Base-by-base conservation (phyloP, 2,797 vertebrate genomes). In the Percopsis omiscomaycus region DNA sequence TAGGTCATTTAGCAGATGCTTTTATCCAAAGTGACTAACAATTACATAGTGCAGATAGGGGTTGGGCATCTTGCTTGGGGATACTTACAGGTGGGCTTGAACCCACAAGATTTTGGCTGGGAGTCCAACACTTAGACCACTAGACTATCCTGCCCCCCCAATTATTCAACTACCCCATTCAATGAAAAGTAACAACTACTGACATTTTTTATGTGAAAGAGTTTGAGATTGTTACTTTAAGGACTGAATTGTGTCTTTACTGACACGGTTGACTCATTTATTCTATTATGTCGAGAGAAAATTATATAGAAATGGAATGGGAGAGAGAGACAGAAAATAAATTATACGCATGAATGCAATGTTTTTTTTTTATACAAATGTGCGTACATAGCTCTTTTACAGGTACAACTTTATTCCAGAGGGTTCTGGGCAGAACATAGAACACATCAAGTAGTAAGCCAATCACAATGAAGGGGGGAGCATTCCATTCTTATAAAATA, bases 401-500 rank as follows among this genome's bases (percentile, higher is more conserved):
- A 86, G 78, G 73, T 86, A 88, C 75, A 86, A 85, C 85, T 88
- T 89, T 90, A 90, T 88, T 90, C 84, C 86, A 87, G 81, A 55
- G 67, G 47, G 55, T 81, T 86, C 77, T 82, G 80, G 74, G 80
- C 73, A 86, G 81, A 83, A 86, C 81, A 89, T 81, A 80, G 75
- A 84, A 81, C 78, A 88, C 82, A 89, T 80, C 74, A 74, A 84
- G 73, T 72, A 88, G 84, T 72, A 82, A 82, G 80, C 75, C 71
- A 82, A 82, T 87, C 81, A 85, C 82, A 88, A 91, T 83, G 77
- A 90, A 83, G 73, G 78, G 77, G 79, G 78, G 83, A 84, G 70
- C 83, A 81, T 86, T 89, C 84, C 80, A 85, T 91, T 92, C 86
- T 91, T 92, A 93, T 88, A 92, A 93, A 93, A 93, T 93, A 93